Base-by-base conservation (phyloP, 2,113 vertebrate genomes). In the Tiliqua scincoides region DNA sequence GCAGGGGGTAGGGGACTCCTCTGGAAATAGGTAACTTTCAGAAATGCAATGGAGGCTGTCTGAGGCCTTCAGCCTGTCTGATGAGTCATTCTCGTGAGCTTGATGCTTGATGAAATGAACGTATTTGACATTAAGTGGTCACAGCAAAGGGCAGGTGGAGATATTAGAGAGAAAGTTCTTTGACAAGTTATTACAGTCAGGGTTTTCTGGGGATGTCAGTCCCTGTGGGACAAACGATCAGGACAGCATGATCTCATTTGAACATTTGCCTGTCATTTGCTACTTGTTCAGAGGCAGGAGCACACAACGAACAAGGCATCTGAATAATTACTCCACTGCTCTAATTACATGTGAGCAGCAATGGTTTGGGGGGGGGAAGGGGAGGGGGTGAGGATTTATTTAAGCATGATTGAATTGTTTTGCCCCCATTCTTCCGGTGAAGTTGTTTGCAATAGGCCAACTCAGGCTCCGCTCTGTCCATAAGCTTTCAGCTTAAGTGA, bases 401-500 rank as follows among this genome's bases (percentile, higher is more conserved):
- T 68, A 32, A 30, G 70, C 3, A 59, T 83, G 74, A 83, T 83
- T 73, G 70, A 83, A 73, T 83, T 62, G 81, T 72, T 59, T 83
- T 59, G 12, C 15, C 32, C 52, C 43, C 67, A 27, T 35, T 59
- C 23, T 32, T 35, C 37, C 68, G 43, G 43, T 30, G 57, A 73
- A 52, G n/a, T 12, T 77, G 25, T 72, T 73, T 27, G 30, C 15
- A 3, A 81, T 35, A 73, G 85, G 85, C 67, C 40, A 5, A 48
- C 25, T 21, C 37, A 54, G 68, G 30, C 37, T 54, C 25, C 12
- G 23, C 30, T 8, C 14, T 30, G 48, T 32, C 48, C 78, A 6
- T 81, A 63, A 65, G 85, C 78, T 65, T 74, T 86, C 80, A 86
- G 62, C 85, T 65, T 52, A 68, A 85, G 83, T 11, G 63, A 78